These are phyloP conservation scores for Salvelinus alpinus DNA, from an alignment of 2,113 vertebrate genomes.

Conservation along the genomic window DNA sequence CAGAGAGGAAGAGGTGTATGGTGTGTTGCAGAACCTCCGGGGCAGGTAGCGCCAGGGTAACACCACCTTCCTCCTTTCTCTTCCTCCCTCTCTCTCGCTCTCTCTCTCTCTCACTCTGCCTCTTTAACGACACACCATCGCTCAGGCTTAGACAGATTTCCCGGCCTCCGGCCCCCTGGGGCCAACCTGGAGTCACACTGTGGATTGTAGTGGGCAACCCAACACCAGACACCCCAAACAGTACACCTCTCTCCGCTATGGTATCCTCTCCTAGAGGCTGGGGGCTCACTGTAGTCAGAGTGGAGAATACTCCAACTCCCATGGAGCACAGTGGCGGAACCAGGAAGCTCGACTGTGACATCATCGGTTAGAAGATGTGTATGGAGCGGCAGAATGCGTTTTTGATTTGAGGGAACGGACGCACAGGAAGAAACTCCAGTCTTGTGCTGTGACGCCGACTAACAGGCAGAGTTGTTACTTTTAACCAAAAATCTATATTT, in stretches of 20 bases:
- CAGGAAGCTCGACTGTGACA: not conserved
- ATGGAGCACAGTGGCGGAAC: slow-evolving; percentile 61
- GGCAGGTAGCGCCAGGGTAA: slow-evolving; percentile 86
- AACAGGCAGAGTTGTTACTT: slow-evolving; percentile 65
- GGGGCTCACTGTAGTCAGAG: slow-evolving; percentile 55
- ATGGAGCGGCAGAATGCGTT: slow-evolving; percentile 31
- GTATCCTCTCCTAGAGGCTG: slow-evolving; percentile 47
- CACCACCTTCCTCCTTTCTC: slow-evolving; percentile 19
- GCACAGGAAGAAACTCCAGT: slow-evolving; percentile 66
- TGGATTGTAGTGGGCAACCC: slow-evolving; percentile 39
- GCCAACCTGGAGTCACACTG: slow-evolving; percentile 56
- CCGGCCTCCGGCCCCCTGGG: slow-evolving; percentile 48
- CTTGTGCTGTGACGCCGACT: slow-evolving; percentile 72
- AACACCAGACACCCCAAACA: not conserved
- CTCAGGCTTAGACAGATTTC: slow-evolving; percentile 60
- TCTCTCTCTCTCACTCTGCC: slow-evolving; percentile 3
- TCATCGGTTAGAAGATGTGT: slow-evolving; percentile 6
- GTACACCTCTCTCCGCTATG: slow-evolving; percentile 1
- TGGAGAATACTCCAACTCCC: slow-evolving; percentile 44
- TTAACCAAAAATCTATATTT: slow-evolving; percentile 65
- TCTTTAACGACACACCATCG: slow-evolving; percentile 33
- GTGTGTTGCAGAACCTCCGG: slow-evolving; percentile 90
- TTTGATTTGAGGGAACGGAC: slow-evolving; percentile 59
- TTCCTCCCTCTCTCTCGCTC: not conserved
- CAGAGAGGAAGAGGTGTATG: slow-evolving; percentile 94